Base-by-base conservation (phyloP, 2,888 invertebrate species). In the Agrotis ipsilon region DNA sequence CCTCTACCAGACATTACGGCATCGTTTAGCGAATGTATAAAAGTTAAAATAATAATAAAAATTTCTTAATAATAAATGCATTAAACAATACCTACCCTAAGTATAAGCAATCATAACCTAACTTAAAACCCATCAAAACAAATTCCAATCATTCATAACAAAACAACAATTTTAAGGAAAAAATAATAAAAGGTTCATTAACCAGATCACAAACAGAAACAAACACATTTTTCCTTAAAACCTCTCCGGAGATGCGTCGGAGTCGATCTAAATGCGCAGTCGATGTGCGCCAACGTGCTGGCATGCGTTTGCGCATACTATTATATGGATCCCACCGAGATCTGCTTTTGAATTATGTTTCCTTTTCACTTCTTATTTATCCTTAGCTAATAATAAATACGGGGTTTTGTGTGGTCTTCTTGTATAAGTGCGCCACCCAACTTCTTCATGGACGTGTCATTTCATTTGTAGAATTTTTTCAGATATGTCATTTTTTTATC, bases 121-220 rank as follows among this genome's bases (percentile, higher is more conserved):
- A 32, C 1, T 6, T 3, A 72, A n/a, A 72, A n/a, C 9, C 7
- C 13, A 39, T 46, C 13, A 19, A 62, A 52, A 51, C 7, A 43
- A 64, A 21, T 51, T 19, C 39, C 39, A 66, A 39, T 54, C 13
- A 54, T 39, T 3, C 11, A 2, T 68, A 43, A 54, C 48, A 48
- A 24, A 58, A 55, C 13, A 45, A 51, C 32, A 72, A 69, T 59
- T 72, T 57, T 80, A 70, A 32, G 48, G 76, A 84, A 73, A 3
- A 39, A 27, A 39, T 32, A 32, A 39, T 39, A 39, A 39, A 48
- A 45, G 83, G 88, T 86, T 87, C 85, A 86, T 81, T 80, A 88
- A 86, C 87, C 87, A 82, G 86, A 87, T 80, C 82, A 86, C 68
- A 68, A 69, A 80, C 68, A 77, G 67, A 75, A 80, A 57, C 62